These are phyloP conservation scores for Antechinus flavipes DNA, from an alignment of 2,113 vertebrate species.

Conservation along the genomic window DNA sequence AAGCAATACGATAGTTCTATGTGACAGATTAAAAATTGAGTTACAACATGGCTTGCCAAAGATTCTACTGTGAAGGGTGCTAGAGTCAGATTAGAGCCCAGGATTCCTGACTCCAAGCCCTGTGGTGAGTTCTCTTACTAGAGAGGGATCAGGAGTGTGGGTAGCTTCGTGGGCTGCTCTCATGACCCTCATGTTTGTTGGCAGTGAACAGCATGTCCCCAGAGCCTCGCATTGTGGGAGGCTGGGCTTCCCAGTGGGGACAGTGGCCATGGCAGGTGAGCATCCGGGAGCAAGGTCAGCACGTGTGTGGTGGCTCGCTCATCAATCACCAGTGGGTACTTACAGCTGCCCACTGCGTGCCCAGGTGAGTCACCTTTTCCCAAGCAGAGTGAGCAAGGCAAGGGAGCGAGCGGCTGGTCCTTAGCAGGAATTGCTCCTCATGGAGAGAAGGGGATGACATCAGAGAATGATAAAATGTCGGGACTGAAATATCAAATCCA, in stretches of 20 bases:
- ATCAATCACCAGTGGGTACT: slow-evolving; percentile 79
- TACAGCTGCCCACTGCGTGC: slow-evolving; percentile 69
- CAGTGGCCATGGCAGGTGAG: slow-evolving; percentile 87
- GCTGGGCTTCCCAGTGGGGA: slow-evolving; percentile 41
- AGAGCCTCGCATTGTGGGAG: slow-evolving; percentile 16
- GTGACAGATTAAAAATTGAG: not conserved
- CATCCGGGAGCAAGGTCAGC: slow-evolving; percentile 74
- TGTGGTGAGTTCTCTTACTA: not conserved
- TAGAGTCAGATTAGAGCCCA: not conserved
- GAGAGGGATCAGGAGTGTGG: not conserved
- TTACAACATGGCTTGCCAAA: not conserved
- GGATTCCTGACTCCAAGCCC: not conserved
- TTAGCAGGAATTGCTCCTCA: not conserved
- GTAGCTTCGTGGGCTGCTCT: not conserved
- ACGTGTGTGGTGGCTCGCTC: slow-evolving; percentile 84
- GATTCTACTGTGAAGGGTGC: rapidly evolving
- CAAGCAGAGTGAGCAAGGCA: not conserved
- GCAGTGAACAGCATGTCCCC: not conserved
- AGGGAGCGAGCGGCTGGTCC: rapidly evolving
- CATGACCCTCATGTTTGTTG: not conserved
- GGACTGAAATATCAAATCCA: not conserved
- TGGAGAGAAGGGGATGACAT: not conserved
- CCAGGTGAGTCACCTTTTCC: slow-evolving; percentile 24
- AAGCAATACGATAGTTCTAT: not conserved
- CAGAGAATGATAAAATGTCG: not conserved